Percentiles rank a stretch among this genome's conserved stretches.
Evolutionary conservation across 92 coral and sea anemone genomes (phyloP).

Genomic region (Diadumene lineata): DNA sequence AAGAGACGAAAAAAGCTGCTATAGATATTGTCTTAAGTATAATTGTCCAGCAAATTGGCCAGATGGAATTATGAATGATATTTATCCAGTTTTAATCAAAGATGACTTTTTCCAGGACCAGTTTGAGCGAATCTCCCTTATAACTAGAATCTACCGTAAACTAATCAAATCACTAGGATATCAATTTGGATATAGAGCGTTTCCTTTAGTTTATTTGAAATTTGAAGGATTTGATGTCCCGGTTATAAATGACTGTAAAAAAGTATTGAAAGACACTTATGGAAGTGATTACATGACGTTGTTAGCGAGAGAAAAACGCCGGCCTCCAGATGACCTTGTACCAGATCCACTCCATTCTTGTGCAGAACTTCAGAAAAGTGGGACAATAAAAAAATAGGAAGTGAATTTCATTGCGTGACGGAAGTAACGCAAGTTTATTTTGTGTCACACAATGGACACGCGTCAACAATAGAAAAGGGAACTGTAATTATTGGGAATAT

Average conservation of each 20-base stretch:
- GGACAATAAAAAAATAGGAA: neutral
- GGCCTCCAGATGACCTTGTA: slow-evolving; percentile 13
- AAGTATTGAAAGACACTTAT: slow-evolving; percentile 4
- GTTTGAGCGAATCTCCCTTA: neutral
- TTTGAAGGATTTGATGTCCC: slow-evolving; percentile 58
- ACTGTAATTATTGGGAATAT: neutral
- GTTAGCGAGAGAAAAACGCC: slow-evolving; percentile 4
- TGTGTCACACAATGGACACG: too few species aligned
- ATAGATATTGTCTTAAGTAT: slow-evolving; percentile 37
- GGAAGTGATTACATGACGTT: slow-evolving; percentile 30
- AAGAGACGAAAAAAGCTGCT: slow-evolving; percentile 55
- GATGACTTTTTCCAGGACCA: neutral
- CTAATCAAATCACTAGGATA: neutral
- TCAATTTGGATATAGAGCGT: neutral
- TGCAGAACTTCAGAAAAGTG: slow-evolving; percentile 1
- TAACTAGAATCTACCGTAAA: neutral
- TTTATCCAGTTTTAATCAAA: slow-evolving; percentile 16
- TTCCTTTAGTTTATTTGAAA: slow-evolving; percentile 35
- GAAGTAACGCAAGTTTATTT: neutral
- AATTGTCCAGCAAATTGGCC: slow-evolving; percentile 22
- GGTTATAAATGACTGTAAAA: slow-evolving; percentile 42
- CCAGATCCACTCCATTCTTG: slow-evolving; percentile 31
- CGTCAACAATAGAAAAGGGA: neutral
- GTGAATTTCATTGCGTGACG: neutral
- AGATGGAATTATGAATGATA: slow-evolving; percentile 56